A percentile compares a stretch with the other conserved stretches of the same genome.
These are phyloP conservation scores for Aurelia sp. DNA, from an alignment of 30 jellyfish, hydroid and myxozoan genomes.

Conservation along the genomic window DNA sequence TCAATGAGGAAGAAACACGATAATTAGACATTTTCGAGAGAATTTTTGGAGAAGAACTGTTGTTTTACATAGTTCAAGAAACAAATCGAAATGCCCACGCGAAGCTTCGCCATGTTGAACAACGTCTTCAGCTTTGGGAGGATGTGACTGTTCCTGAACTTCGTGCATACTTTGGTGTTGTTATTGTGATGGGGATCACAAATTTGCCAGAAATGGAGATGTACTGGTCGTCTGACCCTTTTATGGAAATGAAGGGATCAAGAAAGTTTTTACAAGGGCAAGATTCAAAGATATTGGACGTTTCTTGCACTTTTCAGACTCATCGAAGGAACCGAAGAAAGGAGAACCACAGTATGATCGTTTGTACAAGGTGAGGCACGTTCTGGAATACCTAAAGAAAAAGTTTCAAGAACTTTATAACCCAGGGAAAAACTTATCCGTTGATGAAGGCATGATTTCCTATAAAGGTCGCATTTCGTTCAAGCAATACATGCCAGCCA, in stretches of 20 bases:
- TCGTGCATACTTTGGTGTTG: constrained; percentile 16
- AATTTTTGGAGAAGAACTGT: background rate
- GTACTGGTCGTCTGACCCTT: constrained; percentile 28
- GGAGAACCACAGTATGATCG: constrained; percentile 36
- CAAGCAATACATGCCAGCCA: constrained; percentile 54
- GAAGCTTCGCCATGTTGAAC: constrained; percentile 15
- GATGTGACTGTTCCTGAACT: constrained; percentile 16
- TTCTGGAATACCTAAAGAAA: constrained; percentile 15
- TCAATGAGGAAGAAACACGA: constrained; percentile 2
- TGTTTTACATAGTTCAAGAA: constrained; percentile 23
- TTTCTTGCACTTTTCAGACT: constrained; percentile 30
- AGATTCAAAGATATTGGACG: constrained; percentile 38
- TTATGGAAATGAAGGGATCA: constrained; percentile 10
- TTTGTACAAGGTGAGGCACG: constrained; percentile 38
- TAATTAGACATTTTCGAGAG: constrained; percentile 32
- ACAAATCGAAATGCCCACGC: constrained; percentile 4
- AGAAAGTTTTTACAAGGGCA: constrained; percentile 11
- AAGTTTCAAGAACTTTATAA: constrained; percentile 5
- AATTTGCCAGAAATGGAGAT: constrained; percentile 6
- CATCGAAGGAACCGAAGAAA: background rate
- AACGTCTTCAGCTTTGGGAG: constrained; percentile 38
- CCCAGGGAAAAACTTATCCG: constrained; percentile 24
- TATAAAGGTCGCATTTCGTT: constrained; percentile 34
- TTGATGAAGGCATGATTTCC: constrained; percentile 57
- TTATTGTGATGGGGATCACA: constrained; percentile 24